Base-by-base conservation (phyloP, 2,797 vertebrate genomes). In the Limosa lapponica region DNA sequence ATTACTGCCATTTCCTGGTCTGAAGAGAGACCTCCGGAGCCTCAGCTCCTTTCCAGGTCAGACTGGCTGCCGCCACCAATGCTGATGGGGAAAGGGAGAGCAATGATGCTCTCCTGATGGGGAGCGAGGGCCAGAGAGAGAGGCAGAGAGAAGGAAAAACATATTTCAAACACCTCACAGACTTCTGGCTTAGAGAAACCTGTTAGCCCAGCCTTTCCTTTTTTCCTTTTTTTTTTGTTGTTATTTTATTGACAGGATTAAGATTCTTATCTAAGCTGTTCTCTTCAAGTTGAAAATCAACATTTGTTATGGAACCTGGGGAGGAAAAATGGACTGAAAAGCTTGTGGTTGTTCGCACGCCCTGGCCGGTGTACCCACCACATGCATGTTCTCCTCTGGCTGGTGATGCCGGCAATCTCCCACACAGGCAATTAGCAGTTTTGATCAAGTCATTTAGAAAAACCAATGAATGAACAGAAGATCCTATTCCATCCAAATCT, bases 41-140 rank as follows among this genome's bases (percentile, higher is more conserved):
- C 93, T 83, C 95, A 67, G 95, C 87, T 94, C 97, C 97, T 97
- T 98, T 97, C 98, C 97, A 98, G 98, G 98, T 98, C 98, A 99
- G 98, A 98, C 98, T 98, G 98, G 94, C 98, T 98, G 98, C 98
- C 95, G 98, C 98, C 97, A 98, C 25, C 90, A 95, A 85, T 6
- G 89, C 97, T 97, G 95, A 95, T 90, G 96, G 96, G 78, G 91
- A 97, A 93, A 93, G 90, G 73, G 90, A 96, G 30, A 90, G 82
- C 80, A 54, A 46, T 16, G 94, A 93, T 93, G 89, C 71, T 75
- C 90, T 90, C 66, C 86, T 81, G 67, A 36, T 8, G 27, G 82
- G 44, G 82, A 96, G 57, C 3, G 64, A 97, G 82, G 71, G 82
- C 59, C 17, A 69, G 7, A 24, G 58, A 92, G 73, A 93, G 66